phyloP scores from a whole-genome alignment of 2,888 invertebrate species.

The Mesodorylaimus sp. region DNA sequence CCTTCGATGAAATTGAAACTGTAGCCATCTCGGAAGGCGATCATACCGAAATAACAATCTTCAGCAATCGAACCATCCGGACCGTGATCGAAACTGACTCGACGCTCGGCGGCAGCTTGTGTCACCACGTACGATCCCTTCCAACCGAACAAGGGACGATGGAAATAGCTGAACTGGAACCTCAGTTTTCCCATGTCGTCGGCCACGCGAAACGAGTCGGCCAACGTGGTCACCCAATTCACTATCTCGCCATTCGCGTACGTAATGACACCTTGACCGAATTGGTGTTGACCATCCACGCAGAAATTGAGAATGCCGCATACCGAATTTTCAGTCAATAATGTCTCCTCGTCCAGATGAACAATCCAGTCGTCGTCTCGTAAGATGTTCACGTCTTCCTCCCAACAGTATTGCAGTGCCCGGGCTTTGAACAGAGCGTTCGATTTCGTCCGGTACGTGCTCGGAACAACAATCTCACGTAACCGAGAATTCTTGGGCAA shows the following conservation, averaged over 20 bases:
- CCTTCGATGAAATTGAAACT: constrained; percentile 87
- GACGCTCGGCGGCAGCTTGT: constrained; percentile 66
- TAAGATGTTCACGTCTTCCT: constrained; percentile 61
- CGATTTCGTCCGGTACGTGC: constrained; percentile 48
- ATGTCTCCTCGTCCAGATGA: constrained; percentile 85
- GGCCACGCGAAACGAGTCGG: constrained; percentile 71
- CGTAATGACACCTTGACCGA: constrained; percentile 54
- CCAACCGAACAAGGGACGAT: constrained; percentile 88
- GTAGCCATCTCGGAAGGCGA: constrained; percentile 71
- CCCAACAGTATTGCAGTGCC: constrained; percentile 82
- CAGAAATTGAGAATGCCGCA: constrained; percentile 67
- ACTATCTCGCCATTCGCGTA: constrained; percentile 86
- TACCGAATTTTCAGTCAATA: constrained; percentile 69
- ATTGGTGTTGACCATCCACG: constrained; percentile 74
- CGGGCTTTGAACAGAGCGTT: constrained; percentile 84
- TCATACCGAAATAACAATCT: constrained; percentile 91
- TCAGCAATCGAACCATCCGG: constrained; percentile 91
- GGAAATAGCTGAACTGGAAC: constrained; percentile 74
- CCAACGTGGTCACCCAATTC: constrained; percentile 86
- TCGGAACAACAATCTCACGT: constrained; percentile 60
- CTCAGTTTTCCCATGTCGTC: constrained; percentile 94
- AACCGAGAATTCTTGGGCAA: constrained; percentile 47
- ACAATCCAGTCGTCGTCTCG: constrained; percentile 73
- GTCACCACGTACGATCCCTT: constrained; percentile 94
- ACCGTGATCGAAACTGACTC: constrained; percentile 86